These are phyloP conservation scores for Buceros bicornis DNA, from an alignment of 2,797 vertebrate species.

Conservation along the genomic window DNA sequence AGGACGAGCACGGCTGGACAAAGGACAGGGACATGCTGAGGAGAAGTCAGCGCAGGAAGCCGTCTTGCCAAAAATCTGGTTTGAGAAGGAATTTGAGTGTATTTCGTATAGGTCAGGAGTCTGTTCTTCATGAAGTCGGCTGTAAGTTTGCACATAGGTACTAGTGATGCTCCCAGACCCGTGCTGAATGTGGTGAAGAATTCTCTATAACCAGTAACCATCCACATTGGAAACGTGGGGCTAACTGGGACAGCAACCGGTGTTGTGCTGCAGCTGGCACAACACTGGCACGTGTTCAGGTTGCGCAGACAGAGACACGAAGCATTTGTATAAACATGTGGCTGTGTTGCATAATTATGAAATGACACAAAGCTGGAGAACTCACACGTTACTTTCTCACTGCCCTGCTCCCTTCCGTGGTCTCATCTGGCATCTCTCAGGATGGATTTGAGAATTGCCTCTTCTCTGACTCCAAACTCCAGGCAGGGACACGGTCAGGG, in stretches of 20 bases:
- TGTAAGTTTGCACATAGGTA: not conserved
- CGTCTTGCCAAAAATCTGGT: not conserved
- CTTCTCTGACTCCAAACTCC: not conserved
- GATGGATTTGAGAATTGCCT: not conserved
- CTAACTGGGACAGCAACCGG: not conserved
- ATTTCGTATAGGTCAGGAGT: not conserved
- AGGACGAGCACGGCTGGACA: not conserved
- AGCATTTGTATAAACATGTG: not conserved
- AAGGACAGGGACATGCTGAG: not conserved
- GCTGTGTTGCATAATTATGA: not conserved
- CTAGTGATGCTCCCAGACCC: not conserved
- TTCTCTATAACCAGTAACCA: not conserved
- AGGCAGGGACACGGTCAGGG: not conserved
- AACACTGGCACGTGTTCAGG: not conserved
- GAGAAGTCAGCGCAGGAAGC: not conserved
- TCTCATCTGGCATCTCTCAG: not conserved
- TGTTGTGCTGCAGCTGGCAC: not conserved
- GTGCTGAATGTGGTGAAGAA: not conserved
- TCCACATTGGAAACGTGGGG: not conserved
- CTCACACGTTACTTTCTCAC: accelerated
- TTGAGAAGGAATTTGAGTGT: not conserved
- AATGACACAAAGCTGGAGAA: not conserved
- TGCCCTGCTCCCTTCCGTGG: not conserved
- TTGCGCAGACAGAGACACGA: not conserved
- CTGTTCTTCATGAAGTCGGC: not conserved